Evolutionary conservation across 1,140 invertebrate genomes (phyloP).

Genomic region (Drosophila melanica): DNA sequence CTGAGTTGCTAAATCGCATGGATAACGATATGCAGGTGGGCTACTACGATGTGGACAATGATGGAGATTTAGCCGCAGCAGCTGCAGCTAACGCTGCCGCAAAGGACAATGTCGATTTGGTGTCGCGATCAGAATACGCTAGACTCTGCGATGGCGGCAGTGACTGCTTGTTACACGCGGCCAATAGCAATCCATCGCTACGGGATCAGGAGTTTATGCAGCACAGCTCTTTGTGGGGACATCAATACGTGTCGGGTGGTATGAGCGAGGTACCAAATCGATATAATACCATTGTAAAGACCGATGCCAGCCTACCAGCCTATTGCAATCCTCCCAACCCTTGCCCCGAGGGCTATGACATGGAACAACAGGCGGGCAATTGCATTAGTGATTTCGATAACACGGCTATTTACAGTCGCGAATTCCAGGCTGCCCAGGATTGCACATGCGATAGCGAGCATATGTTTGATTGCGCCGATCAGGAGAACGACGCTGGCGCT

Average conservation of each 20-base stretch:
- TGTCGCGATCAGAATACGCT: constrained; percentile 85
- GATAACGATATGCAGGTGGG: constrained; percentile 87
- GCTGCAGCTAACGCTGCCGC: constrained; percentile 49
- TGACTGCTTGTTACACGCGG: constrained; percentile 57
- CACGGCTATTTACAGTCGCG: constrained; percentile 96
- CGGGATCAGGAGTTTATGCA: constrained; percentile 95
- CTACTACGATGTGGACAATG: constrained; percentile 86
- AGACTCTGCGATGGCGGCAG: constrained; percentile 72
- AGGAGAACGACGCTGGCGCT: constrained; percentile 73
- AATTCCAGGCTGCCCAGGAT: constrained; percentile 96
- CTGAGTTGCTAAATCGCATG: constrained; percentile 89
- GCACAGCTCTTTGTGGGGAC: constrained; percentile 94
- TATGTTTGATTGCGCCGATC: constrained; percentile 95
- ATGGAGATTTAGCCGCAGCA: constrained; percentile 52
- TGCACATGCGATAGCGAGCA: constrained; percentile 99
- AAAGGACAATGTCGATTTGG: constrained; percentile 84
- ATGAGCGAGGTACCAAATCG: constrained; percentile 88
- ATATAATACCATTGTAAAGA: constrained; percentile 92
- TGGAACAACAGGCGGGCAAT: constrained; percentile 89
- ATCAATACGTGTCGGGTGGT: constrained; percentile 91
- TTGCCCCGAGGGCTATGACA: constrained; percentile 94
- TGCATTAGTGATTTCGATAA: constrained; percentile 97
- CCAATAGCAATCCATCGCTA: constrained; percentile 88
- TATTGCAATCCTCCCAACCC: constrained; percentile 99
- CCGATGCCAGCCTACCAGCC: constrained; percentile 95